These are phyloP conservation scores for Latheticus oryzae DNA, from an alignment of 2,888 invertebrate species.

Conservation along the genomic window DNA sequence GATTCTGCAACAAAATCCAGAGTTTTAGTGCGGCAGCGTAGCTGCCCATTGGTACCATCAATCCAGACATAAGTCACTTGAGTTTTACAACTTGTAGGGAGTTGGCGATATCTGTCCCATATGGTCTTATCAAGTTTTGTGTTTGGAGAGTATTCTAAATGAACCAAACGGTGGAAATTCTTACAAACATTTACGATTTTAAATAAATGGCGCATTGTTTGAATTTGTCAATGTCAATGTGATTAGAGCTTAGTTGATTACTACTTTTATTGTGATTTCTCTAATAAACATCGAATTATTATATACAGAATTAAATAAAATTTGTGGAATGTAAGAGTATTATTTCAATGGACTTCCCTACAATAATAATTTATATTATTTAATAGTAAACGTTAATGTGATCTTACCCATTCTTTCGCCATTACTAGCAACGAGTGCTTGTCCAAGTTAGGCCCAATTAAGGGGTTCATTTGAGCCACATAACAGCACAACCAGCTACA, in stretches of 20 bases:
- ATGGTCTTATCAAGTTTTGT: conserved; percentile 20
- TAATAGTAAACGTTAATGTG: not conserved
- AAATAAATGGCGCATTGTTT: not conserved
- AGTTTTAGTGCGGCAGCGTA: conserved; percentile 78
- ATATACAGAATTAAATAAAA: conserved; percentile 22
- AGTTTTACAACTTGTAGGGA: conserved; percentile 71
- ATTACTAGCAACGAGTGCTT: conserved; percentile 80
- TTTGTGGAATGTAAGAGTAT: conserved; percentile 14
- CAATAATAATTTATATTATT: conserved; percentile 24
- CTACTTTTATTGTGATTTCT: conserved; percentile 3
- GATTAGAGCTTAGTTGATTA: too few relatives aligned
- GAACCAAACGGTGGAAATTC: conserved; percentile 2
- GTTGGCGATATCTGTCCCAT: conserved; percentile 64
- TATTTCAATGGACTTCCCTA: conserved; percentile 32
- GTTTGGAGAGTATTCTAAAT: conserved; percentile 34
- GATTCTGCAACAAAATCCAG: conserved; percentile 73
- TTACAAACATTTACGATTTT: conserved; percentile 5
- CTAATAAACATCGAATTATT: conserved; percentile 10
- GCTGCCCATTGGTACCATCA: conserved; percentile 77
- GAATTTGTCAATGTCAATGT: conserved; percentile 15
- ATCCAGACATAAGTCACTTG: conserved; percentile 81
- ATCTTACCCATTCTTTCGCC: conserved; percentile 82
- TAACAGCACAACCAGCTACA: conserved; percentile 90
- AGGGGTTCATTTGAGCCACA: conserved; percentile 93
- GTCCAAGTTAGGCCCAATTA: conserved; percentile 84